Evolutionary conservation across 2,797 vertebrate genomes (phyloP).

Genomic region (Anas acuta): DNA sequence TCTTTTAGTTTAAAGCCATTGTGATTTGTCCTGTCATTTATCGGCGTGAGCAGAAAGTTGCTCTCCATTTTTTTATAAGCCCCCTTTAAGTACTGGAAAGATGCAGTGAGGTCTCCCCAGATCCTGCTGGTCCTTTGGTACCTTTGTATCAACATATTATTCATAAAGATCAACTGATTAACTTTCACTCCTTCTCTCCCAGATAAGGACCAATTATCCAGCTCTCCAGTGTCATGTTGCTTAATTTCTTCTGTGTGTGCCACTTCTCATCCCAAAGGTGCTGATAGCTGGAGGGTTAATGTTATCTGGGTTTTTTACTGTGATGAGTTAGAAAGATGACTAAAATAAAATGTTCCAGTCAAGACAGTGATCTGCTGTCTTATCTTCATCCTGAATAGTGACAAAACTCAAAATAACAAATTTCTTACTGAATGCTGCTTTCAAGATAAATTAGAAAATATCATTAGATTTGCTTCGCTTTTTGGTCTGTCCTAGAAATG

Average conservation of each 20-base stretch:
- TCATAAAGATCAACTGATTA: neutral
- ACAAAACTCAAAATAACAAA: neutral
- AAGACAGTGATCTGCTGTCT: neutral
- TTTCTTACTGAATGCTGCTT: neutral
- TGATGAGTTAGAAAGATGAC: neutral
- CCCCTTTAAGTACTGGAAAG: no score
- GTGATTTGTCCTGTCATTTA: no score
- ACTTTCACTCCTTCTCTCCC: neutral
- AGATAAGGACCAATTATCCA: neutral
- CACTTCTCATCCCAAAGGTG: neutral
- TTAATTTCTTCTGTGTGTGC: neutral
- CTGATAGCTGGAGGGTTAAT: neutral
- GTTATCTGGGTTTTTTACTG: neutral
- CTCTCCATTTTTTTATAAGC: no score
- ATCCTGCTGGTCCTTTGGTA: neutral
- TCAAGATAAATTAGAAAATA: neutral
- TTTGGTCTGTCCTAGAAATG: neutral
- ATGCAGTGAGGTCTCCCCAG: no score
- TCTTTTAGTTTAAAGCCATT: no score
- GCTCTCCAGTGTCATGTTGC: neutral
- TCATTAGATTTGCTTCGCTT: neutral
- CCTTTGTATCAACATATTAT: neutral
- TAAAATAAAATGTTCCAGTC: neutral
- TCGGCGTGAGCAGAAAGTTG: no score
- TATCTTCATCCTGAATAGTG: neutral